These are phyloP conservation scores for Cottus gobio DNA, from an alignment of 2,113 vertebrate species.

Conservation along the genomic window DNA sequence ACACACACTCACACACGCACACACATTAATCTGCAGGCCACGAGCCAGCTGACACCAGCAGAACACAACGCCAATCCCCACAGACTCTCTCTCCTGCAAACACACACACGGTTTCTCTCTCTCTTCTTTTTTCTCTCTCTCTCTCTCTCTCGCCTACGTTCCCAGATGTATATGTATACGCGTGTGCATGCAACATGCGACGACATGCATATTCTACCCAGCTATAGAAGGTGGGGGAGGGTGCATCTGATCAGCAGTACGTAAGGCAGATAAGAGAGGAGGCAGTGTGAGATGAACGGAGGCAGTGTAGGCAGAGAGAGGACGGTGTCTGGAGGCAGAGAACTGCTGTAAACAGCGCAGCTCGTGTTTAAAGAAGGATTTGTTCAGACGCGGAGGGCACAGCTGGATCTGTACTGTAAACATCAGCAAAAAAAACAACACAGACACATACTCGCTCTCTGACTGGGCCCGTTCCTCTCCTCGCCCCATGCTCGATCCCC, in stretches of 20 bases:
- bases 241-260: conserved; percentile 73
- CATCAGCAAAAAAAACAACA: conserved; percentile 48
- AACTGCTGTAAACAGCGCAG: conserved; percentile 68
- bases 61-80: conserved; percentile 76
- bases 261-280: conserved; percentile 73
- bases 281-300: conserved; percentile 62
- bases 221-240: conserved; percentile 52
- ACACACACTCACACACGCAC: conserved; percentile 27
- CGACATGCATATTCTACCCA: conserved; percentile 37
- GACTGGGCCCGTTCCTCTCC: conserved; percentile 53
- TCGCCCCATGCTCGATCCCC: conserved; percentile 53
- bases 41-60: conserved; percentile 81
- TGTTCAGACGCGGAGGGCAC: conserved; percentile 60
- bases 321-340: conserved; percentile 61
- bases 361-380: conserved; percentile 75
- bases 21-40: conserved; percentile 79
- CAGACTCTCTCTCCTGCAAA: conserved; percentile 43
- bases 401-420: conserved; percentile 65
- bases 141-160: conserved; percentile 24
- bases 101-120: conserved; percentile 14
- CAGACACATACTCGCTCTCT: conserved; percentile 7
- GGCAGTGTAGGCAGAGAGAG: conserved; percentile 41
- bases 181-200: conserved; percentile 46
- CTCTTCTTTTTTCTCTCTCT: conserved; percentile 1
- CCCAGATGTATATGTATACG: conserved; percentile 28